Evolutionary conservation across 2,888 invertebrate genomes (phyloP).

Genomic region (Oligia latruncula): DNA sequence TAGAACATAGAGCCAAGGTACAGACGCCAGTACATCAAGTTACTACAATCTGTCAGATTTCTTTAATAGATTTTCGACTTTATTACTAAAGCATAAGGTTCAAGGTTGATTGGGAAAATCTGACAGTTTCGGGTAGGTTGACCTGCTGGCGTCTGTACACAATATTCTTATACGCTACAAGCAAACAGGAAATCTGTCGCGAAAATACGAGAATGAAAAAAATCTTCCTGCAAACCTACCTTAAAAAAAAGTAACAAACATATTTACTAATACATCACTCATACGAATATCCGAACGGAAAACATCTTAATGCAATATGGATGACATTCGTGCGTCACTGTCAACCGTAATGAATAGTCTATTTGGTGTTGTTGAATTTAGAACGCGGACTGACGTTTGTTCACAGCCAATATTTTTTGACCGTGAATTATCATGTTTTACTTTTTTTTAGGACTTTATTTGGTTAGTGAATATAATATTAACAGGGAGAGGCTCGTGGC

Average conservation of each 20-base stretch:
- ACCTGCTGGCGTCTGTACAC: too few relatives aligned
- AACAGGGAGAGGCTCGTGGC: not conserved
- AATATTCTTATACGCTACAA: not conserved
- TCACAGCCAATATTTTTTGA: slow-evolving; percentile 49
- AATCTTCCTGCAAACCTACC: not conserved
- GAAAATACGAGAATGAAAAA: slow-evolving; percentile 21
- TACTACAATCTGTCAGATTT: too few relatives aligned
- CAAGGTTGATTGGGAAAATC: too few relatives aligned
- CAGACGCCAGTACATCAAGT: too few relatives aligned
- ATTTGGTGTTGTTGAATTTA: slow-evolving; percentile 55
- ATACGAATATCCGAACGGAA: slow-evolving; percentile 46
- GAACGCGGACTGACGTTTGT: slow-evolving; percentile 52
- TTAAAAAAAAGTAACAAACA: slow-evolving; percentile 5
- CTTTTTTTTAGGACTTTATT: slow-evolving; percentile 11
- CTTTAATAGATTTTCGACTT: too few relatives aligned
- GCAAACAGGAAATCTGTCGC: slow-evolving; percentile 26
- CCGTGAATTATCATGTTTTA: slow-evolving; percentile 46
- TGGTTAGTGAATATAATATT: not conserved
- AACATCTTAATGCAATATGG: slow-evolving; percentile 41
- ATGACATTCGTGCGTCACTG: slow-evolving; percentile 49
- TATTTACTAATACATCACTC: slow-evolving; percentile 16
- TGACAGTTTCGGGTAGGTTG: too few relatives aligned
- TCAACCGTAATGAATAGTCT: slow-evolving; percentile 48
- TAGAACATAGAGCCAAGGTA: not conserved
- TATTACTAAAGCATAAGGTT: too few relatives aligned